These are phyloP conservation scores for Nymphalis polychloros DNA, from an alignment of 2,888 invertebrate species.

Conservation along the genomic window DNA sequence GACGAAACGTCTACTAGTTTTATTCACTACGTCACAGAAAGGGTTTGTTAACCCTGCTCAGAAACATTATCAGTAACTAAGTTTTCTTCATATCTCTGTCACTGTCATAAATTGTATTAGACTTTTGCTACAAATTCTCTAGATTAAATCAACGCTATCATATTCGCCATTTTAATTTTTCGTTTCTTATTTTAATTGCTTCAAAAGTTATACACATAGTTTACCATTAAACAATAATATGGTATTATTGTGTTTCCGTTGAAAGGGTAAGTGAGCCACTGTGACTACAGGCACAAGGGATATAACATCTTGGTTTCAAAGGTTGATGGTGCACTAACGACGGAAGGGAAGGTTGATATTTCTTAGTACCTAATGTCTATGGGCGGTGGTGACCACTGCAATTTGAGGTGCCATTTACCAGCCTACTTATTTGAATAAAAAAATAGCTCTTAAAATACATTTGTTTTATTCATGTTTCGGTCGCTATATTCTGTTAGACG, in stretches of 20 bases:
- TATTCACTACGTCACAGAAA: slow-evolving; percentile 13
- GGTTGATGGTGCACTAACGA: too few species aligned
- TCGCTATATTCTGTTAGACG: neutral
- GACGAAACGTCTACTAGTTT: slow-evolving; percentile 27
- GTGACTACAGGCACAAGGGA: too few species aligned
- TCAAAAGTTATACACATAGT: neutral
- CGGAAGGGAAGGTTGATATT: too few species aligned
- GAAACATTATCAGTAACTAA: slow-evolving; percentile 6
- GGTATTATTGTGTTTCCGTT: too few species aligned
- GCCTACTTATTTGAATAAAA: too few species aligned
- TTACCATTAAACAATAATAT: neutral
- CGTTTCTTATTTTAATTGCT: neutral
- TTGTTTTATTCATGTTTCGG: too few species aligned
- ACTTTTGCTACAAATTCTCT: neutral
- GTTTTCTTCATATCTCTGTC: slow-evolving; percentile 1
- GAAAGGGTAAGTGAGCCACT: too few species aligned
- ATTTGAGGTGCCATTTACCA: too few species aligned
- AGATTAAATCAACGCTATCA: neutral
- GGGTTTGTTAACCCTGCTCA: slow-evolving; percentile 20
- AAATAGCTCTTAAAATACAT: too few species aligned
- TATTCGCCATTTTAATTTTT: neutral
- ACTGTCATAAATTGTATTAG: neutral
- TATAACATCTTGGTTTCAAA: too few species aligned
- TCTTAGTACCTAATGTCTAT: too few species aligned
- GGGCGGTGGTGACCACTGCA: too few species aligned